A percentile compares a stretch with the other conserved stretches of the same genome.
Conservation (phyloP, 1,140 invertebrate genomes). For the Triops cancriformis region DNA sequence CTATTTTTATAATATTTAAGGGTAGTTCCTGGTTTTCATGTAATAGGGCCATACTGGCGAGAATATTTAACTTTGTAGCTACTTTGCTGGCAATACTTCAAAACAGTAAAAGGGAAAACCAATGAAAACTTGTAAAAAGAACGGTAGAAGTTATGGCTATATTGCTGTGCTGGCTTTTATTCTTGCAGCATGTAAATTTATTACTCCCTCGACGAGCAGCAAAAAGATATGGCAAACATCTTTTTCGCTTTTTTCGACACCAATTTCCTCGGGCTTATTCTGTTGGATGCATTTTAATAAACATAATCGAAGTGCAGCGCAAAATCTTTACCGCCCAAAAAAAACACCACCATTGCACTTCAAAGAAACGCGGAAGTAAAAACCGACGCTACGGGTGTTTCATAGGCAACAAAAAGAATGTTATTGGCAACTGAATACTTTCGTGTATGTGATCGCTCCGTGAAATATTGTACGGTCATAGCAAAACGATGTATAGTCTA, state of each 20-base stretch:
- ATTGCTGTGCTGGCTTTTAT: slow-evolving; percentile 5
- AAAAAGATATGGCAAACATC: neutral
- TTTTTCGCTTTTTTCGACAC: neutral
- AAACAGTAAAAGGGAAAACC: neutral
- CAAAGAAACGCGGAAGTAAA: no score
- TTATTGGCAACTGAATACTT: no score
- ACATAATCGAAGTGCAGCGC: neutral
- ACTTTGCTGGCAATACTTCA: neutral
- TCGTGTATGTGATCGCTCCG: no score
- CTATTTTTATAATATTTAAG: neutral
- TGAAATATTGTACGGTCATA: no score
- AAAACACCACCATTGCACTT: no score
- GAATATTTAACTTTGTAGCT: neutral
- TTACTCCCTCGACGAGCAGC: slow-evolving; percentile 8
- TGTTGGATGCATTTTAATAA: slow-evolving; percentile 7
- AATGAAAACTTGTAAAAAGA: neutral
- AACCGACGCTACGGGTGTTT: no score
- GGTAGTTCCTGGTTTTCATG: neutral
- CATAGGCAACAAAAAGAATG: no score
- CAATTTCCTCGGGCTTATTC: neutral
- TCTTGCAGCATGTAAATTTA: slow-evolving; percentile 14
- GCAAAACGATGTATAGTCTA: no score
- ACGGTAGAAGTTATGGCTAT: neutral
- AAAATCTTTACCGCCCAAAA: neutral
- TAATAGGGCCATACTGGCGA: neutral